These are phyloP conservation scores for Spea hammondii DNA, from an alignment of 2,797 vertebrate genomes.

Conservation along the genomic window DNA sequence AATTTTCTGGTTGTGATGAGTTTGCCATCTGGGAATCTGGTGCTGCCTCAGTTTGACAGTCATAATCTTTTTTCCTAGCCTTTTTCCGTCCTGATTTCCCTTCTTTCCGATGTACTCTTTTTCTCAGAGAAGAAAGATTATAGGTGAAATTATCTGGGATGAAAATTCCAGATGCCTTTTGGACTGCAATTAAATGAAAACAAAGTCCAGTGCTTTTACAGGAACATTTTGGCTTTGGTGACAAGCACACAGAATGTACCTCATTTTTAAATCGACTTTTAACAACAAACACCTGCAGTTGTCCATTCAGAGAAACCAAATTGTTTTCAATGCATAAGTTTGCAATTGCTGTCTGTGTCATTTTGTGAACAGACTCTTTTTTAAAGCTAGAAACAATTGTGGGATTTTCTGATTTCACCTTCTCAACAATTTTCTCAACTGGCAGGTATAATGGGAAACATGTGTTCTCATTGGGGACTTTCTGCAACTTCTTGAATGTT, in stretches of 20 bases:
- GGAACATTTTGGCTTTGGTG: conserved; percentile 2
- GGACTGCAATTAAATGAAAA: conserved; percentile 6
- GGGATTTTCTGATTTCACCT: background rate
- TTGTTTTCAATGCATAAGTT: background rate
- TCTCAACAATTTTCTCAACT: background rate
- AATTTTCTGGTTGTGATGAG: background rate
- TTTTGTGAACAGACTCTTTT: background rate
- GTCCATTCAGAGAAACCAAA: conserved; percentile 3
- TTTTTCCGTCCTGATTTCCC: conserved; percentile 8
- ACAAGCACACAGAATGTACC: conserved; percentile 8
- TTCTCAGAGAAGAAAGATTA: conserved; percentile 6
- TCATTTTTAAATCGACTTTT: conserved; percentile 3
- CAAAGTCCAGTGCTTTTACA: conserved; percentile 19
- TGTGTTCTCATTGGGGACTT: background rate
- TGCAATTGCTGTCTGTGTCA: background rate
- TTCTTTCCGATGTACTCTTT: background rate
- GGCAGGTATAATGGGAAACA: background rate
- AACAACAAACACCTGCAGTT: conserved; percentile 11
- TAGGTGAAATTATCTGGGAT: conserved; percentile 8
- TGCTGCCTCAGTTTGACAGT: conserved; percentile 6
- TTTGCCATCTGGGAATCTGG: conserved; percentile 12
- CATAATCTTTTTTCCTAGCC: background rate
- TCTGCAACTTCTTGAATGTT: background rate
- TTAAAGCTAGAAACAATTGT: background rate
- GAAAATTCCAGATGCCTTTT: conserved; percentile 8